Conservation (phyloP, 2,113 vertebrate genomes). For the Centropristis striata region DNA sequence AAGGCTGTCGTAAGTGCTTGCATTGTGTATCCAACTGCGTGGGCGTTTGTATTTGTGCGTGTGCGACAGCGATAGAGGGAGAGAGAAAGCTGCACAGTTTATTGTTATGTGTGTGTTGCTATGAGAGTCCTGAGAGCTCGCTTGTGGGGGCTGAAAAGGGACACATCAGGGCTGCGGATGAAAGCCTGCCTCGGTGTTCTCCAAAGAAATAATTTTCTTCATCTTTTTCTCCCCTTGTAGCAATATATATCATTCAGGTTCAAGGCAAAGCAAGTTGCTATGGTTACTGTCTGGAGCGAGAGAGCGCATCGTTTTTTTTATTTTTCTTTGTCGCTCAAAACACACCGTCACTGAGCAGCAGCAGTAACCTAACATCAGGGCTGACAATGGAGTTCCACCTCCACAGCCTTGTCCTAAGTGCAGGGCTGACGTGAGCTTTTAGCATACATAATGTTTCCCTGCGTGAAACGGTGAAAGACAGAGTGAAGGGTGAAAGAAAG, state of each 20-base stretch:
- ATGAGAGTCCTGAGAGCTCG: conserved; percentile 58
- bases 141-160: conserved; percentile 67
- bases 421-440: conserved; percentile 49
- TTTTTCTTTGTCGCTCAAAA: conserved; percentile 71
- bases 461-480: conserved; percentile 25
- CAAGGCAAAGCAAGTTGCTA: conserved; percentile 76
- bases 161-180: conserved; percentile 63
- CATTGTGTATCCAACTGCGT: conserved; percentile 54
- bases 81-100: conserved; percentile 15
- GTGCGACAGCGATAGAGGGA: conserved; percentile 16
- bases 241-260: conserved; percentile 68
- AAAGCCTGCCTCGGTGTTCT: conserved; percentile 49
- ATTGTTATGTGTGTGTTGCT: conserved; percentile 49
- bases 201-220: conserved; percentile 55
- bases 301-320: conserved; percentile 45
- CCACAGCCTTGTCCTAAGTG: conserved; percentile 70
- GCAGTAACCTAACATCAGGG: conserved; percentile 58
- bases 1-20: conserved; percentile 66
- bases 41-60: conserved; percentile 66
- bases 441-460: conserved; percentile 33
- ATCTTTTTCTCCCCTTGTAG: conserved; percentile 53
- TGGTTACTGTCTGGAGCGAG: conserved; percentile 71
- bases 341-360: conserved; percentile 55
- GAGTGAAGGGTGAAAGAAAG: conserved; percentile 24
- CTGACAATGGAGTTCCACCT: conserved; percentile 71